Evolutionary conservation across 2,113 vertebrate species (phyloP), one percentile per base, ranked within the genome.

Genomic region (Orcinus orca): DNA sequence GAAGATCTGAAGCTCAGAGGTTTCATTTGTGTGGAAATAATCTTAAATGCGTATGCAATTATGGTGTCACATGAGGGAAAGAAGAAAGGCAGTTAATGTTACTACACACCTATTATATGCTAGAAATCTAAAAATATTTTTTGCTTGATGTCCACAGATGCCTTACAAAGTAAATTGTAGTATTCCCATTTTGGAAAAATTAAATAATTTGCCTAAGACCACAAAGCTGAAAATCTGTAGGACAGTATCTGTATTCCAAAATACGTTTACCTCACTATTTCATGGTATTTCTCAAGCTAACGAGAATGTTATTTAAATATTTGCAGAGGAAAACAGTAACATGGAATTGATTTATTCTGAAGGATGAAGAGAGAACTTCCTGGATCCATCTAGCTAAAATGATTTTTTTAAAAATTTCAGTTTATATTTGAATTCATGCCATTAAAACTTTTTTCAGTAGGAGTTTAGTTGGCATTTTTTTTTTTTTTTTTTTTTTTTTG

Each of bases 291-390:
- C 50, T 88, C 58, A 92, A 76, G n/a, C 60, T 44, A 58, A 65
- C 41, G 90, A 50, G 68, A 83, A 93, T 2, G n/a, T 60, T 74
- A 73, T 73, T 74, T 94, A 82, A 91, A 94, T 63, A 93, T 36
- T 26, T 93, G 76, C 25, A 74, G 74, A 55, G 26, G 76, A 84
- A 93, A 91, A 68, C 6, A 65, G 36, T 63, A 20, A 73, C 21
- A 36, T 4, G 23, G 58, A 93, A 36, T 18, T 88, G 63, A 60
- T 68, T 83, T 80, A 50, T 82, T 84, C n/a, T 74, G 38, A 74
- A 93, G 41, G 23, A 76, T 41, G 31, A 94, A 62, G n/a, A 77
- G 12, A 73, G 21, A 93, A 93, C 13, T 90, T 77, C 53, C 50
- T 76, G 58, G 53, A 93, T 17, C 31, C 6, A 81, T 44, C 17